Percentiles rank a stretch among this genome's conserved stretches.
Conservation (phyloP, 2,113 vertebrate genomes). For the Leptobrachium ailaonicum region DNA sequence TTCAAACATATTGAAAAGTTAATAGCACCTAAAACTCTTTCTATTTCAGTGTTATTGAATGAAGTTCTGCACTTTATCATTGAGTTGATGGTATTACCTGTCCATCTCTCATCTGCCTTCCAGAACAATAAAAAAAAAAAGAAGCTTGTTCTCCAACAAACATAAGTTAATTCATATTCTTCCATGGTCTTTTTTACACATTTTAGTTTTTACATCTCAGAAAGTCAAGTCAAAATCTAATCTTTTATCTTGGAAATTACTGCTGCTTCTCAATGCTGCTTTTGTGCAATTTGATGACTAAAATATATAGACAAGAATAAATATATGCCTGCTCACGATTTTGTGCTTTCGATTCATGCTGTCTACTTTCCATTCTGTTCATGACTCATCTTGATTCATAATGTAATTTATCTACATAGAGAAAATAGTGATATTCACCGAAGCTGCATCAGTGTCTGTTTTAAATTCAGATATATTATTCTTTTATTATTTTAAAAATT, state of each 20-base stretch:
- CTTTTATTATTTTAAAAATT: slow-evolving; percentile 18
- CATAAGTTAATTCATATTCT: slow-evolving; percentile 13
- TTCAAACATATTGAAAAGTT: too few relatives aligned
- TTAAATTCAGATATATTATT: slow-evolving; percentile 10
- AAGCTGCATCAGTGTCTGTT: slow-evolving; percentile 30
- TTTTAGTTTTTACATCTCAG: slow-evolving; percentile 20
- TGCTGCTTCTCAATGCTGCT: slow-evolving; percentile 19
- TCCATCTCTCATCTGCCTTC: slow-evolving; percentile 16
- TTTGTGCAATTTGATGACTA: slow-evolving; percentile 31
- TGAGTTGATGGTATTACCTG: slow-evolving; percentile 16
- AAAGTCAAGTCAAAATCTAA: slow-evolving; percentile 34
- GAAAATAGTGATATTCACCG: slow-evolving; percentile 17
- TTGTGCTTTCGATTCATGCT: slow-evolving; percentile 28
- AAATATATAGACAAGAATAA: slow-evolving; percentile 46
- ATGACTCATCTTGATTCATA: slow-evolving; percentile 47
- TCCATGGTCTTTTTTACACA: slow-evolving; percentile 1
- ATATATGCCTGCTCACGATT: slow-evolving; percentile 45
- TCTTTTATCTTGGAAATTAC: slow-evolving; percentile 44
- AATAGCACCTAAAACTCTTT: too few relatives aligned
- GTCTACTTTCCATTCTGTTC: slow-evolving; percentile 18
- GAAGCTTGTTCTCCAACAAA: slow-evolving; percentile 9
- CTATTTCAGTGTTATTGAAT: background rate
- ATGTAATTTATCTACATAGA: slow-evolving; percentile 38
- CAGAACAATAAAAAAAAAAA: slow-evolving; percentile 7
- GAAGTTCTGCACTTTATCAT: slow-evolving; percentile 4